These are phyloP conservation scores for Indri indri DNA, from an alignment of 2,113 vertebrate genomes.

Conservation along the genomic window DNA sequence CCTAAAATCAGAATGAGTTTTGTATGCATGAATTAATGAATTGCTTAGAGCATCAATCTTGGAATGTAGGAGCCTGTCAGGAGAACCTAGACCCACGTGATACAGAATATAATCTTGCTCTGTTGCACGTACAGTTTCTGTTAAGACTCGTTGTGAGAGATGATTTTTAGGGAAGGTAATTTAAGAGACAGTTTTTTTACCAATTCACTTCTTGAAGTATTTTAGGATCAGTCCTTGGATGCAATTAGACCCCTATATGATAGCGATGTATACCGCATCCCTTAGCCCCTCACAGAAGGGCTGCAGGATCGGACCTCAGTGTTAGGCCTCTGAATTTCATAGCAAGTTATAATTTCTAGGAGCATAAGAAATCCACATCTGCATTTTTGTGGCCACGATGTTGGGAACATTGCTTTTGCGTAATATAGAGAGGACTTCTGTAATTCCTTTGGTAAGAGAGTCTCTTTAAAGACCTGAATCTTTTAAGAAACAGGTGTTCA, in stretches of 20 bases:
- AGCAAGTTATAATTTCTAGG: background rate
- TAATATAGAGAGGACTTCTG: background rate
- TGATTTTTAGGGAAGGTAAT: background rate
- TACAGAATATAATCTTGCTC: background rate
- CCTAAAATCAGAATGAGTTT: conserved; percentile 37
- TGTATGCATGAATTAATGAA: conserved; percentile 33
- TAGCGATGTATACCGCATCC: rapidly evolving
- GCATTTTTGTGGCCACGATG: background rate
- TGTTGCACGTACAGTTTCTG: background rate
- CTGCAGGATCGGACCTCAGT: background rate
- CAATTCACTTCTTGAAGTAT: background rate
- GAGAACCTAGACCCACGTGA: background rate
- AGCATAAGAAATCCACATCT: background rate
- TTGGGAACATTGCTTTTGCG: background rate
- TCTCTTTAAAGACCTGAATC: background rate
- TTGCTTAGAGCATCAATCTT: conserved; percentile 27
- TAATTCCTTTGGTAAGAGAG: background rate
- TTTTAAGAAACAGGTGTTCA: background rate
- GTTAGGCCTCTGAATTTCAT: background rate
- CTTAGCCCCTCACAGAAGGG: background rate
- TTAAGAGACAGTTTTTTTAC: background rate
- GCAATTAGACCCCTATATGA: background rate
- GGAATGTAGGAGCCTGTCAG: background rate
- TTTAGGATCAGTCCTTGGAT: background rate
- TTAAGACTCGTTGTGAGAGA: background rate